Evolutionary conservation across 1,140 invertebrate genomes (phyloP), one percentile per base, ranked within the genome.

Genomic region (Steinernema khuongi): DNA sequence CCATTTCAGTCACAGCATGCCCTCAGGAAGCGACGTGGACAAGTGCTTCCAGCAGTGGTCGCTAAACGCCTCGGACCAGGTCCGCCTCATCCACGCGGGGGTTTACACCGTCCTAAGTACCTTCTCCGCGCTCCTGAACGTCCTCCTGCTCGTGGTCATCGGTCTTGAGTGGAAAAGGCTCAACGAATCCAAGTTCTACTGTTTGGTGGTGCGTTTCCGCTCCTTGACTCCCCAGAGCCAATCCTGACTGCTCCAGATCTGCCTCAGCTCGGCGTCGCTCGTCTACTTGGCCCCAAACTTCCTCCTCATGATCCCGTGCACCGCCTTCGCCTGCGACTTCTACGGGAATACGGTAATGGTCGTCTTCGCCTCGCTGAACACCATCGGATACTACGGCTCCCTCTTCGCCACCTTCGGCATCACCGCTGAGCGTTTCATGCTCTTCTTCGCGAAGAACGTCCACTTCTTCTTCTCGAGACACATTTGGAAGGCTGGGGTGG

Each of bases 121-220:
- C 14, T 22, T 60, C 22, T 14, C 14, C 11, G 26, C 14, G 14
- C 14, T 60, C 50, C 22, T 60, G 2, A 60, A 60, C 22, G 50
- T 60, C 19, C 50, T 60, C 14, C 50, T 60, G 11, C 22, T 60
- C 14, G 50, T 60, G 7, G 50, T 60, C 50, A 60, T 60, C 19
- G 2, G 22, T 7, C 4, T 22, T 2, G 50, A 60, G 50, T 60
- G 50, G 50, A 60, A 60, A 26, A 14, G 50, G 7, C 50, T 60
- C 50, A 60, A 22, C 22, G 50, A 60, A 60, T 60, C 50, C 2
- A 60, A 60, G 14, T 60, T 60, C 22, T 60, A 60, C 50, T 60
- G 7, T 7, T 22, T 60, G 14, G 50, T 60, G 50, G 50, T 60
- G 26, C 14, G 50, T 26, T 14, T 60, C 22, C 50, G 11, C 14